These are phyloP conservation scores for Palythoa heliodiscus DNA, from an alignment of 92 coral and sea anemone genomes.

Conservation along the genomic window DNA sequence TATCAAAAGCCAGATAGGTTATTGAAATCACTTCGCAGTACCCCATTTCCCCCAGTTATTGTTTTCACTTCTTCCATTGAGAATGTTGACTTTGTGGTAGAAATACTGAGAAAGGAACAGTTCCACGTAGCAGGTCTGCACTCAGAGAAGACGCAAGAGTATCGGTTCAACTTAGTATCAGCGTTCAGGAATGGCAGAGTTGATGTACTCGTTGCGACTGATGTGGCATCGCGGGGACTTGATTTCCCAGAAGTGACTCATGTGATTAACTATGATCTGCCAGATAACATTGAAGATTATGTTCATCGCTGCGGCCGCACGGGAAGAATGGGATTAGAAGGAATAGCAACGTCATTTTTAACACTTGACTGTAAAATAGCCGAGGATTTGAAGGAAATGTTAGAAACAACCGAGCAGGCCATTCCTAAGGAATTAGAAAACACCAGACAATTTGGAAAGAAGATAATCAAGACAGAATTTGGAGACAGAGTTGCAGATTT, in stretches of 20 bases:
- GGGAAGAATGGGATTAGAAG: conserved; percentile 90
- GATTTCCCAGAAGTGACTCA: conserved; percentile 98
- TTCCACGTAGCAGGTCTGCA: conserved; percentile 96
- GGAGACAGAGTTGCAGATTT: conserved; percentile 83
- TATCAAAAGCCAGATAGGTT: conserved; percentile 85
- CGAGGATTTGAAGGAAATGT: conserved; percentile 84
- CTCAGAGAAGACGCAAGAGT: conserved; percentile 90
- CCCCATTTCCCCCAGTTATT: conserved; percentile 95
- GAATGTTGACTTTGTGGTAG: conserved; percentile 91
- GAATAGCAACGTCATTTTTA: conserved; percentile 88
- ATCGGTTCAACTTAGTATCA: conserved; percentile 80
- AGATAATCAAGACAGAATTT: conserved; percentile 85
- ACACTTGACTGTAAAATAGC: conserved; percentile 98
- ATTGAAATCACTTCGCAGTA: conserved; percentile 78
- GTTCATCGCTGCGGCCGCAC: conserved; percentile 98
- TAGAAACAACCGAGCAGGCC: conserved; percentile 83
- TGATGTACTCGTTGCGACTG: conserved; percentile 92
- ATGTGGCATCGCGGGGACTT: conserved; percentile 93
- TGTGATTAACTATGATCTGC: conserved; percentile 89
- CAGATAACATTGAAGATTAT: conserved; percentile 89
- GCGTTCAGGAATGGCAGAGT: conserved; percentile 91
- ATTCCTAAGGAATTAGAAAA: conserved; percentile 88
- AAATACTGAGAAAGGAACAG: conserved; percentile 86
- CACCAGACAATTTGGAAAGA: conserved; percentile 92
- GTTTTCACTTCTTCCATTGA: conserved; percentile 93